Percentiles rank a stretch among this genome's conserved stretches.
Evolutionary conservation across 2,797 vertebrate genomes (phyloP).

Genomic region (Crenuchus spilurus): DNA sequence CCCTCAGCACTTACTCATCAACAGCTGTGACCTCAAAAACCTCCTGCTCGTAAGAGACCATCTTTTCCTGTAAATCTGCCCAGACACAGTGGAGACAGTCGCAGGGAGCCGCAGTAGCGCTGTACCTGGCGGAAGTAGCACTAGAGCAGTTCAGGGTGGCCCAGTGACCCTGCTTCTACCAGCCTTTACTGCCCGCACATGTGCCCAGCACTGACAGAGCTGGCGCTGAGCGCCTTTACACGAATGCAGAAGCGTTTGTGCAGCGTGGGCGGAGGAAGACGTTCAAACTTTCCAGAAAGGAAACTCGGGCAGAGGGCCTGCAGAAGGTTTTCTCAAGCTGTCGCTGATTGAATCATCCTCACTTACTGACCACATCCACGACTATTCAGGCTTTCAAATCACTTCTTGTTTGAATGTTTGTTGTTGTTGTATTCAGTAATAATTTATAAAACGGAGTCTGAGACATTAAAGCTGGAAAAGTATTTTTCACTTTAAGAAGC

Average conservation of each 20-base stretch:
- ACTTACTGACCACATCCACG: not conserved
- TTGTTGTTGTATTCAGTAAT: no score
- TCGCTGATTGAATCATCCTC: not conserved
- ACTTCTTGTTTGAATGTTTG: no score
- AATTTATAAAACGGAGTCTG: no score
- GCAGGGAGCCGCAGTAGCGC: not conserved
- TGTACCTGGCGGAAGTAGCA: not conserved
- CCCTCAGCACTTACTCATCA: constrained; percentile 27
- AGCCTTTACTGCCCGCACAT: constrained; percentile 3
- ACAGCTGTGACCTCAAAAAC: constrained; percentile 47
- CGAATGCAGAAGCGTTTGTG: not conserved
- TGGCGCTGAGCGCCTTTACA: not conserved
- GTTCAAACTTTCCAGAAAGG: constrained; percentile 53
- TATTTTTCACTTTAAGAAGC: no score
- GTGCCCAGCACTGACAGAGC: not conserved
- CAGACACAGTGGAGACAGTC: constrained; percentile 8
- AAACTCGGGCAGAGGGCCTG: constrained; percentile 35
- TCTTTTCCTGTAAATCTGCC: constrained; percentile 25
- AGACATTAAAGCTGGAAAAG: no score
- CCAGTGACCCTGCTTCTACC: not conserved
- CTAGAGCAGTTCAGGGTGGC: not conserved
- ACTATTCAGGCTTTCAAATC: no score
- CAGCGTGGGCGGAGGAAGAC: constrained; percentile 32
- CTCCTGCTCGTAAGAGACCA: not conserved
- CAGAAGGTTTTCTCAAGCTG: not conserved